Evolutionary conservation across 2,888 invertebrate species (phyloP).

Genomic region (Heliconius charithonia): DNA sequence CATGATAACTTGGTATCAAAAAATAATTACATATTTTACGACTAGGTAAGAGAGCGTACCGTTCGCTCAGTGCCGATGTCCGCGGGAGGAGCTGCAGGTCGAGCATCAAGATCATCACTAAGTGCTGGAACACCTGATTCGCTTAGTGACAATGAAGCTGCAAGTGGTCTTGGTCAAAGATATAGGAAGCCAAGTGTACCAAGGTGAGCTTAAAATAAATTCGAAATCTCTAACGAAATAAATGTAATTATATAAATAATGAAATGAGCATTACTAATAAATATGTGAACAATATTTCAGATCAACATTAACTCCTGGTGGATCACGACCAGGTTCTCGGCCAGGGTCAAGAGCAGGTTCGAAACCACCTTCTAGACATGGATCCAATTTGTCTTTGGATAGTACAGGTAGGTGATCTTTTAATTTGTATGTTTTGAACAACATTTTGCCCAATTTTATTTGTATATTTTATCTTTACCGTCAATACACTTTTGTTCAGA

Average conservation of each 20-base stretch:
- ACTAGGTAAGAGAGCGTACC: constrained; percentile 95
- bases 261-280: not conserved
- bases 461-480: not conserved
- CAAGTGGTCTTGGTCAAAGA: constrained; percentile 87
- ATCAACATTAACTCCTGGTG: constrained; percentile 89
- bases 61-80: constrained; percentile 96
- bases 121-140: constrained; percentile 95
- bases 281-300: constrained; percentile 61
- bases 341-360: constrained; percentile 94
- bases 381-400: constrained; percentile 95
- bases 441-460: not conserved
- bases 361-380: constrained; percentile 96
- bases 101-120: constrained; percentile 89
- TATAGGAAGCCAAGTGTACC: constrained; percentile 87
- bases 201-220: constrained; percentile 58
- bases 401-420: constrained; percentile 87
- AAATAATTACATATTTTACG: constrained; percentile 31
- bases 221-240: not conserved
- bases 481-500: constrained; percentile 72
- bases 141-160: constrained; percentile 93
- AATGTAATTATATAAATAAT: not conserved
- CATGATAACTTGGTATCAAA: not conserved
- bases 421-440: not conserved
- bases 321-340: constrained; percentile 92
- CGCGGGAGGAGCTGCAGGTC: constrained; percentile 77